phyloP scores from a whole-genome alignment of 2,888 invertebrate genomes.

The Flexamia atlantica region DNA sequence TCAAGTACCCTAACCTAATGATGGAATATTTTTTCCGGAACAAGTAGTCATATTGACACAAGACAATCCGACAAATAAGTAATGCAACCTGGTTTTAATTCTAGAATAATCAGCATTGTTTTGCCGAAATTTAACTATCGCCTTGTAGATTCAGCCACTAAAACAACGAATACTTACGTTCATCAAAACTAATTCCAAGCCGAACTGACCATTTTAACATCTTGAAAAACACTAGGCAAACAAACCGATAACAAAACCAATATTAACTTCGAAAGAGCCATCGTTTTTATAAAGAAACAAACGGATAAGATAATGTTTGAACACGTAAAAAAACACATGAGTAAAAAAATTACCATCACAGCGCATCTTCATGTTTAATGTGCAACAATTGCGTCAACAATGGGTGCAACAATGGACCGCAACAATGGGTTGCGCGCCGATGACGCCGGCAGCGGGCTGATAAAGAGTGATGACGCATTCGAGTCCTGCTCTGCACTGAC shows the following conservation, averaged over 20 bases:
- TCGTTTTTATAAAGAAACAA: background rate
- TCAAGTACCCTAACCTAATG: too few relatives aligned
- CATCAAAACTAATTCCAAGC: background rate
- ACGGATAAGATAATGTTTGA: background rate
- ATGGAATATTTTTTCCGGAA: too few relatives aligned
- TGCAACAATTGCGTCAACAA: background rate
- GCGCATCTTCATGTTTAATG: background rate
- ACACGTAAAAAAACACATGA: background rate
- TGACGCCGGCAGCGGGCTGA: background rate
- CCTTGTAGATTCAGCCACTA: too few relatives aligned
- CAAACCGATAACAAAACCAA: conserved; percentile 7
- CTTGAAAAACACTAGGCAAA: conserved; percentile 6
- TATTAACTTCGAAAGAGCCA: background rate
- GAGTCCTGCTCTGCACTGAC: background rate
- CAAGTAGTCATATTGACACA: too few relatives aligned
- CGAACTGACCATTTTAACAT: conserved; percentile 24
- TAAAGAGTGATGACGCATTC: background rate
- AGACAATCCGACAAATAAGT: too few relatives aligned
- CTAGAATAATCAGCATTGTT: too few relatives aligned
- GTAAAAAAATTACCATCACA: background rate
- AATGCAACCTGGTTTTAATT: too few relatives aligned
- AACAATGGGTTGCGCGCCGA: background rate
- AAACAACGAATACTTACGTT: too few relatives aligned
- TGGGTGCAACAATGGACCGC: background rate
- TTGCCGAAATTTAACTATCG: too few relatives aligned